Base-by-base conservation (phyloP, 2,888 invertebrate genomes). In the Rugalucina vietnamica region DNA sequence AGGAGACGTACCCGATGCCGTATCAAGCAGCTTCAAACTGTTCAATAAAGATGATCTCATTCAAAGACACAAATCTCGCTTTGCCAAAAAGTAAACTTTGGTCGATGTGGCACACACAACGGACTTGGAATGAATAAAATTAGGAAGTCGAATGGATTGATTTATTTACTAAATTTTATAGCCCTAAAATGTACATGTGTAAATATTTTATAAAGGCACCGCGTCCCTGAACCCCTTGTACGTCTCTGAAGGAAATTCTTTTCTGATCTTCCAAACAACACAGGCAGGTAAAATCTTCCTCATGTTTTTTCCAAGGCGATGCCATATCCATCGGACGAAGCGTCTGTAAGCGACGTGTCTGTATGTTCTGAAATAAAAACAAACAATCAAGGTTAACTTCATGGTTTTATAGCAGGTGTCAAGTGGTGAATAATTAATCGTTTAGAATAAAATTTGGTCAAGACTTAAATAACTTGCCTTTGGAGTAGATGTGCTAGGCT, bases 251-350 rank as follows among this genome's bases (percentile, higher is more conserved):
- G 75, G 75, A 49, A 49, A 75, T 21, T 2, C 18, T 21, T 75
- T 24, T 43, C 74, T 73, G 43, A 73, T 73, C 18, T 39, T 49
- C n/a, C 1, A 49, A n/a, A 54, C 34, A 12, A 29, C 75, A 32
- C 50, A 75, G 50, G 75, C 24, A 24, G 1, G 75, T 14, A 75
- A 34, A 8, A 75, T 54, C 29, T 75, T 54, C 27, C 75, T 27
- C 14, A 1, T 32, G 21, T 37, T 21, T 24, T 29, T 50, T 5
- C 75, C 75, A 4, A 75, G 57, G 1, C 50, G 50, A 54, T 75
- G 57, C 75, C 75, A 75, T 18, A 75, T 3, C 75, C 75, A 75
- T 75, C 50, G 12, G 5, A 37, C 37, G 29, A 75, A 75, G 8
- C 75, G 50, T 21, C 12, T 50, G 32, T 75, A 75, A 4, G 75